Conservation (phyloP, 2,113 vertebrate genomes). For the Camelus bactrianus region DNA sequence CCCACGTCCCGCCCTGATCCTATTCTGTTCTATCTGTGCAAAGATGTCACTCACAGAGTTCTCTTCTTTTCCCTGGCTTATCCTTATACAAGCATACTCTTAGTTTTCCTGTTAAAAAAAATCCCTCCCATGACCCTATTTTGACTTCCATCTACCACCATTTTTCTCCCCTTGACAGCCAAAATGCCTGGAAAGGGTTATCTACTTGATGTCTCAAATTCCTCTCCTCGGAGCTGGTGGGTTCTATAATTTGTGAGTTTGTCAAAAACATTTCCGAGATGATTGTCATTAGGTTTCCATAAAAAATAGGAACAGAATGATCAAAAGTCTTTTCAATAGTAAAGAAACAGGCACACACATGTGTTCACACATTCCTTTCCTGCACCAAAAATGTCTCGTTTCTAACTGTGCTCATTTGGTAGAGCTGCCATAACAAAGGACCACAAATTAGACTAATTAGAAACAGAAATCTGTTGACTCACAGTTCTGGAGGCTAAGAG, state of each 20-base stretch:
- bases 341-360: neutral
- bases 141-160: neutral
- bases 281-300: neutral
- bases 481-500: neutral
- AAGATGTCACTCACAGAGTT: neutral
- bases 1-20: fast-evolving
- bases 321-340: neutral
- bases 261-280: neutral
- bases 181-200: neutral
- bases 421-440: neutral
- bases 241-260: neutral
- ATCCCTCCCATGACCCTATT: neutral
- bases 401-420: neutral
- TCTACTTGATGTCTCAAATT: neutral
- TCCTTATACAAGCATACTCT: neutral
- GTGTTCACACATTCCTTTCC: neutral
- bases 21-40: neutral
- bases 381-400: neutral
- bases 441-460: neutral
- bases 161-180: neutral
- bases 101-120: neutral
- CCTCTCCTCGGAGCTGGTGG: neutral
- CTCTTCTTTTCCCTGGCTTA: neutral
- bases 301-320: neutral
- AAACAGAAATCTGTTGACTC: neutral